Evolutionary conservation across 2,888 invertebrate species (phyloP), one percentile per base, ranked within the genome.

Genomic region (Patella caerulea): DNA sequence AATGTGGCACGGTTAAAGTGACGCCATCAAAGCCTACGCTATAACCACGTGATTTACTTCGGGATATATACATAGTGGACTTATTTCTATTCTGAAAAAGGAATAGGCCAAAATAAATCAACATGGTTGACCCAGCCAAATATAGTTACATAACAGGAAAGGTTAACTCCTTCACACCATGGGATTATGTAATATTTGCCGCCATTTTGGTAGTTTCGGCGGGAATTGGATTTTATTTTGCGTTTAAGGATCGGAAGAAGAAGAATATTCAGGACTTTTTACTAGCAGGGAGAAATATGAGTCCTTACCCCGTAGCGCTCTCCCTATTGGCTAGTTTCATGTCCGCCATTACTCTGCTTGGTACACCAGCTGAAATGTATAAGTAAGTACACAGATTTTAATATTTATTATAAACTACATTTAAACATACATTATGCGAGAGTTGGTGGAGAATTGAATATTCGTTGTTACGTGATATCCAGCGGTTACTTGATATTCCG

Each of bases 341-440:
- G 87, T 88, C 87, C 24, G 87, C 88, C 59, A 88, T 88, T 52
- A 87, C 88, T 17, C 73, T 88, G 53, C 84, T 88, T 2, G 89
- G 90, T 5, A 88, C 88, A 3, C 90, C 91, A 71, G 88, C 90
- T 15, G 91, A 91, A 82, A 88, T 90, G 80, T 91, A 90, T 79
- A 84, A 85, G 65, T 65, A 65, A 65, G 65, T 15, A 65, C 19
- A 65, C 24, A 3, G 3, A 17, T 56, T 17, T 24, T 85, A 78
- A 74, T 86, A 85, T n/a, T 81, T 84, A 45, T 78, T 80, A 75
- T 85, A 83, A 75, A n/a, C 34, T 34, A 34, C 7, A 34, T 34
- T 34, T 5, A 5, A 34, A 34, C 34, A 34, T 34, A 34, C 34
- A 34, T 29, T 29, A 4, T 34, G 7, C 34, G 4, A 34, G 5